Conservation (phyloP, 2,113 vertebrate species). For the Hippocampus zosterae region DNA sequence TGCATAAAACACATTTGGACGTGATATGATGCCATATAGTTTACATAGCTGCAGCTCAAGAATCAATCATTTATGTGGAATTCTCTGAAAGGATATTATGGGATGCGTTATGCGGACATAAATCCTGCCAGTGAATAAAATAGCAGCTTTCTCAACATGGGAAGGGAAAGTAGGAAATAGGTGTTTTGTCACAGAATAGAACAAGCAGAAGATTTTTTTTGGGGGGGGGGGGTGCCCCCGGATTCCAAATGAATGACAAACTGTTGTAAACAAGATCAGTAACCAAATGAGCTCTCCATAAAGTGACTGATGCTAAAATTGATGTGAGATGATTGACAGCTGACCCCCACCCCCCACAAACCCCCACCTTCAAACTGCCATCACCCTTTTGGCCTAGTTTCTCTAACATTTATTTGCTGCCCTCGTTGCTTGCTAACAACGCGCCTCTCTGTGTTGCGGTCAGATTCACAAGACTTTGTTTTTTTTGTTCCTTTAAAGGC, state of each 20-base stretch:
- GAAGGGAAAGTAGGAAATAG: not conserved
- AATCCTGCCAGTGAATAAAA: slow-evolving; percentile 53
- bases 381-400: slow-evolving; percentile 43
- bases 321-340: slow-evolving; percentile 52
- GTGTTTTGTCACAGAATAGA: not conserved
- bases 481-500: no score
- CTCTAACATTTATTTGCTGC: slow-evolving; percentile 13
- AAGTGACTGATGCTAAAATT: slow-evolving; percentile 46
- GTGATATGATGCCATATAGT: slow-evolving; percentile 11
- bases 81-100: slow-evolving; percentile 30
- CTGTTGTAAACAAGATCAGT: slow-evolving; percentile 48
- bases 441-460: no score
- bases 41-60: slow-evolving; percentile 27
- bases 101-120: slow-evolving; percentile 56
- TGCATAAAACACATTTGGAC: slow-evolving; percentile 30
- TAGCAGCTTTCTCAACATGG: slow-evolving; percentile 8
- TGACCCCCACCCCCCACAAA: slow-evolving; percentile 7
- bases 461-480: no score
- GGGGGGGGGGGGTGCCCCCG: not conserved
- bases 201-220: not conserved
- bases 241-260: slow-evolving; percentile 39
- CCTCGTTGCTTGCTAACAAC: not conserved
- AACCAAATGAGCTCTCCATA: slow-evolving; percentile 36
- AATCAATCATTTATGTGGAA: slow-evolving; percentile 59
- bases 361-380: slow-evolving; percentile 4